These are phyloP conservation scores for Phenganax marumi DNA, from an alignment of 92 coral and sea anemone species.

Conservation along the genomic window DNA sequence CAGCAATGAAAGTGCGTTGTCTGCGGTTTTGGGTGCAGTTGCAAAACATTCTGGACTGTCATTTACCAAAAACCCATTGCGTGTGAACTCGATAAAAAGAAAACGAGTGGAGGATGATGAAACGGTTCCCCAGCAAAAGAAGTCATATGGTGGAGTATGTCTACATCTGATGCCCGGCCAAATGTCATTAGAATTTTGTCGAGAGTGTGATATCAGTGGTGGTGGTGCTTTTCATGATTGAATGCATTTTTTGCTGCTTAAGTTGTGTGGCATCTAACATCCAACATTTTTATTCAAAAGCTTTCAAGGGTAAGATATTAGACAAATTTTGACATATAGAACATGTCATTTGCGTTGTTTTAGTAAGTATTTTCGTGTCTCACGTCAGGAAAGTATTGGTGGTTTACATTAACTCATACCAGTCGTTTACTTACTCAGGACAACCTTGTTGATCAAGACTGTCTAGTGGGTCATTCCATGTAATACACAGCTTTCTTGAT, in stretches of 20 bases:
- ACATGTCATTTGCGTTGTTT: background rate
- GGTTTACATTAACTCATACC: background rate
- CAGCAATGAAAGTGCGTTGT: constrained; percentile 70
- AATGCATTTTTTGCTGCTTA: background rate
- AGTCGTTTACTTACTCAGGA: background rate
- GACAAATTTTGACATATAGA: background rate
- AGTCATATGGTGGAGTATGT: constrained; percentile 75
- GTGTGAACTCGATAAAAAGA: constrained; percentile 35
- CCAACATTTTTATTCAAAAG: background rate
- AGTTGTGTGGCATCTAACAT: background rate
- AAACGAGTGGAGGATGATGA: constrained; percentile 47
- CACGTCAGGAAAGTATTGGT: constrained; percentile 43
- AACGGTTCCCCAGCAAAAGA: constrained; percentile 5
- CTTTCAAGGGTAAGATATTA: background rate
- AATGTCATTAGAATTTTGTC: constrained; percentile 85
- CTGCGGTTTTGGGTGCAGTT: constrained; percentile 66
- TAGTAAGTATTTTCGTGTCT: background rate
- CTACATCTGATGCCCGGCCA: constrained; percentile 73
- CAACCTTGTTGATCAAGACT: no score
- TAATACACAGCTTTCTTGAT: no score
- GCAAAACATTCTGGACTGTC: constrained; percentile 63
- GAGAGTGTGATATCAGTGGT: constrained; percentile 69
- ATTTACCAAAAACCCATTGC: constrained; percentile 53
- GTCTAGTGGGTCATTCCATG: no score
- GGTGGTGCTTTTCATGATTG: background rate